phyloP scores from a whole-genome alignment of 1,140 invertebrate species.

The Musca domestica region DNA sequence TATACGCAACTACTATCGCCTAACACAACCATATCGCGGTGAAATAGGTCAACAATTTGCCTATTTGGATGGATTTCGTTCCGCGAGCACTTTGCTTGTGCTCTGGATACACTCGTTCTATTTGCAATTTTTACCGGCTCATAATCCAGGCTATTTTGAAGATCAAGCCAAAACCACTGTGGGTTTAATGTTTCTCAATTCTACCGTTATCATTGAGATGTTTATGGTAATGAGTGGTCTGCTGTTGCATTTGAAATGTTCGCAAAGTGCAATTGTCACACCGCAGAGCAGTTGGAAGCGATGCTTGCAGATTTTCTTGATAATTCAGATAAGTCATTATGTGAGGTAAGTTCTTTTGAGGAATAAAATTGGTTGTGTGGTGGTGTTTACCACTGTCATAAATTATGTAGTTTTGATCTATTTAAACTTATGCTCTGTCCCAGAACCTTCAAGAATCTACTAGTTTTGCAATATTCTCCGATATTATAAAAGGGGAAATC shows the following conservation, averaged over 20 bases:
- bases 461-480: too few species aligned
- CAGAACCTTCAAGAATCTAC: too few species aligned
- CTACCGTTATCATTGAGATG: slow-evolving; percentile 56
- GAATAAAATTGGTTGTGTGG: too few species aligned
- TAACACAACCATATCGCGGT: slow-evolving; percentile 26
- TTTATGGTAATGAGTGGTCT: slow-evolving; percentile 60
- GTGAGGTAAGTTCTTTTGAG: not conserved
- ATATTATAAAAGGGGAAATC: too few species aligned
- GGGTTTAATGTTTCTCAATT: slow-evolving; percentile 55
- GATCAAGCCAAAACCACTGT: slow-evolving; percentile 33
- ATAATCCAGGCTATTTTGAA: slow-evolving; percentile 46
- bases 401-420: too few species aligned
- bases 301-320: slow-evolving; percentile 27
- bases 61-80: slow-evolving; percentile 43
- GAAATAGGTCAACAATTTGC: slow-evolving; percentile 32
- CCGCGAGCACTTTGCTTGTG: slow-evolving; percentile 36
- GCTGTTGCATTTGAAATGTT: slow-evolving; percentile 57
- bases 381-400: too few species aligned
- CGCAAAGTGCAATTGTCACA: slow-evolving; percentile 36
- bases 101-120: slow-evolving; percentile 37
- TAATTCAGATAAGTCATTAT: not conserved
- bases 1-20: slow-evolving; percentile 44
- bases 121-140: slow-evolving; percentile 35
- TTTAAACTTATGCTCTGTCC: too few species aligned
- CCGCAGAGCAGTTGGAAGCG: not conserved